phyloP scores from a whole-genome alignment of 2,888 invertebrate species.

The Epinotia demarniana region DNA sequence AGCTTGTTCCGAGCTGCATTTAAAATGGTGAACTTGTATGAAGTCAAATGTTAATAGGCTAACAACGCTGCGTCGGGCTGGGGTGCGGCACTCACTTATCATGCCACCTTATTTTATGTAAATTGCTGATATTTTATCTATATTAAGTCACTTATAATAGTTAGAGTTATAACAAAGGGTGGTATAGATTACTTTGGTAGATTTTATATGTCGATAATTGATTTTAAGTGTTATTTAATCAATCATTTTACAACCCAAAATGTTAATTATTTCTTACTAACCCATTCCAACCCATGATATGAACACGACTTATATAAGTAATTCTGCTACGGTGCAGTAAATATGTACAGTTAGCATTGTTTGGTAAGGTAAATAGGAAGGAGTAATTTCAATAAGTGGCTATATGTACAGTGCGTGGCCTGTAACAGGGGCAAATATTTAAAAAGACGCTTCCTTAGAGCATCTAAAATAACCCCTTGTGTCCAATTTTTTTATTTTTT shows the following conservation, averaged over 20 bases:
- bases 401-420: too few species aligned
- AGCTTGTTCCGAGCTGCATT: neutral
- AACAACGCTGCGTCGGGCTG: constrained; percentile 49
- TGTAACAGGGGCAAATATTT: too few species aligned
- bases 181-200: constrained; percentile 23
- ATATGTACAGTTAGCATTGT: too few species aligned
- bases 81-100: constrained; percentile 58
- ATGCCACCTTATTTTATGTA: constrained; percentile 54
- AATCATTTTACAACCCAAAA: neutral
- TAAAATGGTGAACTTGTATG: constrained; percentile 46
- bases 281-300: neutral
- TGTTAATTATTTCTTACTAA: neutral
- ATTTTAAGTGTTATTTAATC: constrained; percentile 12
- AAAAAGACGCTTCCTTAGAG: too few species aligned
- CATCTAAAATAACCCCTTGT: too few species aligned
- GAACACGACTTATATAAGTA: neutral
- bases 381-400: neutral
- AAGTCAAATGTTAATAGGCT: constrained; percentile 50
- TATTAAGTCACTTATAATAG: constrained; percentile 46
- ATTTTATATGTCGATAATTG: constrained; percentile 9
- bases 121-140: constrained; percentile 53
- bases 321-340: neutral
- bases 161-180: constrained; percentile 28
- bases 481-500: too few species aligned
- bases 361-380: too few species aligned